Percentiles rank a stretch among this genome's conserved stretches.
phyloP scores from a whole-genome alignment of 2,888 invertebrate species.

The Pseudococcus viburni region DNA sequence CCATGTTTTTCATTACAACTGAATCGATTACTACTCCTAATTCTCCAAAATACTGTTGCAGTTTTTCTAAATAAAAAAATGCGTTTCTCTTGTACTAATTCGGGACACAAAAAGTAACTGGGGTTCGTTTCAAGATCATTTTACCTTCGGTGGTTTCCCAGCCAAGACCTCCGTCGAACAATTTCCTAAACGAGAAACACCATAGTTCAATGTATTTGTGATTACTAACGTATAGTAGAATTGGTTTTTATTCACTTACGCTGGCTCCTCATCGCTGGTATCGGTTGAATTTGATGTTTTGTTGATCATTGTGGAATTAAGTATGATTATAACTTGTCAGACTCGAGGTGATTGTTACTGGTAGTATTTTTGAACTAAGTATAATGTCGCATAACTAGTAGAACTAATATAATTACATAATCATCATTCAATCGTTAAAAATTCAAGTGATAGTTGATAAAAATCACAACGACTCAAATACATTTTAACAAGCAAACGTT shows the following conservation, averaged over 20 bases:
- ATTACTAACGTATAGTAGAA: background rate
- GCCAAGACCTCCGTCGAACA: constrained; percentile 63
- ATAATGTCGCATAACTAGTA: constrained; percentile 29
- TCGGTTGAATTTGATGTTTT: constrained; percentile 31
- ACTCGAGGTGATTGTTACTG: background rate
- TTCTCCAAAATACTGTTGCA: constrained; percentile 60
- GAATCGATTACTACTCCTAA: constrained; percentile 64
- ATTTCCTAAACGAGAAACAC: constrained; percentile 48
- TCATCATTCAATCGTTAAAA: background rate
- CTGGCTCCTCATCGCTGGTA: constrained; percentile 58
- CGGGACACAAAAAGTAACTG: background rate
- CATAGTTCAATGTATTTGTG: background rate
- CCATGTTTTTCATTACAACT: constrained; percentile 61
- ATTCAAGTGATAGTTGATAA: background rate
- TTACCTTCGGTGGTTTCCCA: constrained; percentile 66
- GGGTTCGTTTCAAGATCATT: constrained; percentile 17
- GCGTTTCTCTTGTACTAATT: background rate
- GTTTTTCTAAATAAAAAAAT: constrained; percentile 33
- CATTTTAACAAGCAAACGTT: constrained; percentile 29
- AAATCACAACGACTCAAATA: background rate
- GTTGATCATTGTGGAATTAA: constrained; percentile 56
- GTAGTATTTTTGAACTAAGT: constrained; percentile 19
- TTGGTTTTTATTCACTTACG: constrained; percentile 28
- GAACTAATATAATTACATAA: background rate
- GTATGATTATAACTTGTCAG: constrained; percentile 27